Conservation (phyloP, 1,140 invertebrate genomes). For the Nylanderia fulva region DNA sequence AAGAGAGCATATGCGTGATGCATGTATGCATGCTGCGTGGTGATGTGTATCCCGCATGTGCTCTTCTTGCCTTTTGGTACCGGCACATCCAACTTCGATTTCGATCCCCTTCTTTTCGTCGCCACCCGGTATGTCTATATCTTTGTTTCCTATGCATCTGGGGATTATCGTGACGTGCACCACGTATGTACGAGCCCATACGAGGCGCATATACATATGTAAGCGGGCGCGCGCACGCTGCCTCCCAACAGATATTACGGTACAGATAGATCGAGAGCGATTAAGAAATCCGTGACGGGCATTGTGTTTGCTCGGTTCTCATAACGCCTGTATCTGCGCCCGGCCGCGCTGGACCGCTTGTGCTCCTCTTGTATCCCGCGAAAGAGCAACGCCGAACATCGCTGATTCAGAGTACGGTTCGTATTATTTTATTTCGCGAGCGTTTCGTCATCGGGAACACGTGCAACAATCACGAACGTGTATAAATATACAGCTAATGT, state of each 20-base stretch:
- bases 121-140: no score
- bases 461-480: not conserved
- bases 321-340: constrained; percentile 55
- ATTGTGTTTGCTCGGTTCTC: constrained; percentile 79
- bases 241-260: constrained; percentile 73
- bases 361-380: constrained; percentile 35
- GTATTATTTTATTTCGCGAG: not conserved
- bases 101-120: no score
- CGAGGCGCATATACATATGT: constrained; percentile 40
- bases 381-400: constrained; percentile 5
- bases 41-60: not conserved
- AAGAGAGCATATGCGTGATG: constrained; percentile 51
- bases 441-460: constrained; percentile 10
- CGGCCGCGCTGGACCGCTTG: constrained; percentile 5
- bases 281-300: constrained; percentile 85
- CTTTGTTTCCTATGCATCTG: no score
- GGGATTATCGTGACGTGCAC: no score
- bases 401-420: not conserved
- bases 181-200: constrained; percentile 26
- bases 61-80: no score
- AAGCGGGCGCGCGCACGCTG: constrained; percentile 36
- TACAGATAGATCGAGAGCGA: constrained; percentile 83
- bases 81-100: no score
- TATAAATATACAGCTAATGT: not conserved
- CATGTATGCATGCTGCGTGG: constrained; percentile 4